phyloP scores from a whole-genome alignment of 2,797 vertebrate genomes.

The Hephaestus fuliginosus region DNA sequence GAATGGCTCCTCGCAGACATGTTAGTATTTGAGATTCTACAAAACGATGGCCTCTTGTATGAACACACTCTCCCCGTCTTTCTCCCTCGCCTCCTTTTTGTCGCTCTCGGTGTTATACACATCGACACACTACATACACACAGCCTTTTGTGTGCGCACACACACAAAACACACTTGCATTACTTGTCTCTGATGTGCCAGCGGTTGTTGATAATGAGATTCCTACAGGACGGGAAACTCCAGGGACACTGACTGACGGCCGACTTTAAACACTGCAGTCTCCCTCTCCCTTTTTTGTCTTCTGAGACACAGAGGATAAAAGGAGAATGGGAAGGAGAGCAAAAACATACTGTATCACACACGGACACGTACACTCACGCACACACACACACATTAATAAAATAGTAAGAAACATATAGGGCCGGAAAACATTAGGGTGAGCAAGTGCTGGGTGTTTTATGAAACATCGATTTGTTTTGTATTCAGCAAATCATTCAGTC shows the following conservation, averaged over 20 bases:
- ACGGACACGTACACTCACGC: conserved; percentile 17
- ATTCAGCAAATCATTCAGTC: conserved; percentile 9
- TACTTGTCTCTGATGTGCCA: conserved; percentile 76
- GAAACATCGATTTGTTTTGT: conserved; percentile 26
- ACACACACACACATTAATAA: conserved; percentile 6
- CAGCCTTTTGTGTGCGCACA: conserved; percentile 18
- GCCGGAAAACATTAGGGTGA: conserved; percentile 37
- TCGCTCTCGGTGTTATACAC: conserved; percentile 54
- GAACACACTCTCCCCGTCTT: conserved; percentile 43
- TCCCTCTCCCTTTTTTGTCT: conserved; percentile 57
- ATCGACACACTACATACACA: conserved; percentile 40
- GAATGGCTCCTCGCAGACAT: conserved; percentile 66
- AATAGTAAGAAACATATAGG: conserved; percentile 27
- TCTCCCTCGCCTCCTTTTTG: conserved; percentile 43
- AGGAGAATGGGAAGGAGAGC: conserved; percentile 57
- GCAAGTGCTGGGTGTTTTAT: conserved; percentile 31
- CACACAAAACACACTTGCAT: conserved; percentile 58
- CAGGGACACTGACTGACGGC: conserved; percentile 77
- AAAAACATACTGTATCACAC: conserved; percentile 57
- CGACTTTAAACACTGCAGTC: conserved; percentile 79
- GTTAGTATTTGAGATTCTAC: conserved; percentile 69
- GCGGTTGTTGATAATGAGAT: conserved; percentile 84
- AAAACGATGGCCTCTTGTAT: conserved; percentile 76
- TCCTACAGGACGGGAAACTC: conserved; percentile 81
- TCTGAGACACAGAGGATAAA: conserved; percentile 70